Conservation (phyloP, 1,140 invertebrate species). For the Globodera ellingtonae region DNA sequence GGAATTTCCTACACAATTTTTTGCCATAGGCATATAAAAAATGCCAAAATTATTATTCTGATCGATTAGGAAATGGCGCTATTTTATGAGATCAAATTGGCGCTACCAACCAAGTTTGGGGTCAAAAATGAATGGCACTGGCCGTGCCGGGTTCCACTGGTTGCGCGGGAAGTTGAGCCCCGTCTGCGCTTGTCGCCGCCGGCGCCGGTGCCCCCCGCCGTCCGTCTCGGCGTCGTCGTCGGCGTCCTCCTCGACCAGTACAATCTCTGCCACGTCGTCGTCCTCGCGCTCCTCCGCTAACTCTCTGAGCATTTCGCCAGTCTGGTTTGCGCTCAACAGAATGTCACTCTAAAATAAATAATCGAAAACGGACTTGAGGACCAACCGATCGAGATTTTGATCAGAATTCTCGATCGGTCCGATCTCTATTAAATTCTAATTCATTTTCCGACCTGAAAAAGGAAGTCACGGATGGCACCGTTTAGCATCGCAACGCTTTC, state of each 20-base stretch:
- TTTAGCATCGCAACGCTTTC: conserved; percentile 17
- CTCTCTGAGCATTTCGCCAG: conserved; percentile 18
- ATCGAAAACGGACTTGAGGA: background rate
- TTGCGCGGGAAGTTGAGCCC: conserved; percentile 35
- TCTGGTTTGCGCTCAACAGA: conserved; percentile 12
- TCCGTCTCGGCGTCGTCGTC: background rate
- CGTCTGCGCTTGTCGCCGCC: conserved; percentile 42
- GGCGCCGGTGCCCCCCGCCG: background rate
- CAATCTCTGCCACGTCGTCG: background rate
- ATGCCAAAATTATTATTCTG: too few species aligned
- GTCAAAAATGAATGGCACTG: conserved; percentile 38
- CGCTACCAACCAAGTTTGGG: conserved; percentile 14
- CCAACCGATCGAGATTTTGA: too few species aligned
- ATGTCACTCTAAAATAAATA: conserved; percentile 12
- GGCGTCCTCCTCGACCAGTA: conserved; percentile 21
- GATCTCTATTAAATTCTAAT: background rate
- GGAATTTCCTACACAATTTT: conserved; percentile 14
- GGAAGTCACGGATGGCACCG: conserved; percentile 10
- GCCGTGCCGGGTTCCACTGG: conserved; percentile 29
- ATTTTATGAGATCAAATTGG: background rate
- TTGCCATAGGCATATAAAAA: background rate
- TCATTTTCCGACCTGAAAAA: conserved; percentile 9
- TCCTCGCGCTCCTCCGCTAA: background rate
- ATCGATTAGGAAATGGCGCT: too few species aligned
- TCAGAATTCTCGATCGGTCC: too few species aligned